These are phyloP conservation scores for Eospalax fontanierii DNA, from an alignment of 2,797 vertebrate species.

Conservation along the genomic window DNA sequence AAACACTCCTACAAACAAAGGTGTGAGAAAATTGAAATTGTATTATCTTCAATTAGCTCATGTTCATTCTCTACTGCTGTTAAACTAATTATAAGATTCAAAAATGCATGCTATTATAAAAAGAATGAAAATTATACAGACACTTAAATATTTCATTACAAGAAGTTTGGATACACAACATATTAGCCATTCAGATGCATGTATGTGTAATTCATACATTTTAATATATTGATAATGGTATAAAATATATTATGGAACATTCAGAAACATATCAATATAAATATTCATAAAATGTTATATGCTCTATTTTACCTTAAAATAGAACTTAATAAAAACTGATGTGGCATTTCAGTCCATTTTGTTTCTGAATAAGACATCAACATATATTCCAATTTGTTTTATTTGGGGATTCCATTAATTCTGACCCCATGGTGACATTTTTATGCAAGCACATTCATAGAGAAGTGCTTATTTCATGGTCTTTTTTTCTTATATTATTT, in stretches of 20 bases:
- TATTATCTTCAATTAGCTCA: conserved; percentile 55
- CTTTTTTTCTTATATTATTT: neutral
- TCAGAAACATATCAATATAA: neutral
- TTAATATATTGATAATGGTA: neutral
- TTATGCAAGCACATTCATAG: neutral
- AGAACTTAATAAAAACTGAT: neutral
- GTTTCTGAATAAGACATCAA: neutral
- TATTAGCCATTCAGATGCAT: neutral
- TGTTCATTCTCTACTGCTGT: conserved; percentile 58
- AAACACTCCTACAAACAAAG: neutral
- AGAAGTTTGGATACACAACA: neutral
- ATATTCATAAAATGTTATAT: neutral
- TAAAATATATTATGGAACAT: neutral
- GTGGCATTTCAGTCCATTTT: neutral
- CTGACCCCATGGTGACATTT: neutral
- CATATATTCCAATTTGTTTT: neutral
- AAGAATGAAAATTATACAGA: conserved; percentile 42
- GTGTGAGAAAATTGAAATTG: neutral
- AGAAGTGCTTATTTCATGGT: neutral
- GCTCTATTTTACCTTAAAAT: neutral
- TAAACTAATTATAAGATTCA: conserved; percentile 46
- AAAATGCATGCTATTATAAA: conserved; percentile 31
- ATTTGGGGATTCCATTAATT: neutral
- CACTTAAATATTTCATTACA: neutral
- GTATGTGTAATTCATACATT: neutral